phyloP scores from a whole-genome alignment of 2,797 vertebrate genomes.

The Miichthys miiuy region DNA sequence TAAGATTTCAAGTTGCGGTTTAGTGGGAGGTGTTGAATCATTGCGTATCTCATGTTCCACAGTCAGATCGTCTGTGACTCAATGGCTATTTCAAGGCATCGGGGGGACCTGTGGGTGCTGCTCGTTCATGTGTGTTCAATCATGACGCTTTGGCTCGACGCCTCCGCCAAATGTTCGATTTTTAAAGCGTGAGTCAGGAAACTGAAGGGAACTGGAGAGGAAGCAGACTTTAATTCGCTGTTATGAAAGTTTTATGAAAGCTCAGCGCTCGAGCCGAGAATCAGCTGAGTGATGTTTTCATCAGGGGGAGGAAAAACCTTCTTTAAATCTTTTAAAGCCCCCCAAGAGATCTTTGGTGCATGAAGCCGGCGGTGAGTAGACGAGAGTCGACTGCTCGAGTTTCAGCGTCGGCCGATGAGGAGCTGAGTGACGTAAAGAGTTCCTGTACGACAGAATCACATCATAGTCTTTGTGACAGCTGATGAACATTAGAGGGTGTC shows the following conservation, averaged over 20 bases:
- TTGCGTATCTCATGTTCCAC: not conserved
- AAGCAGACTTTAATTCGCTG: slow-evolving; percentile 15
- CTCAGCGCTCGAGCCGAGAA: slow-evolving; percentile 11
- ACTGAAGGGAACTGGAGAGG: slow-evolving; percentile 14
- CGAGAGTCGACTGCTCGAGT: slow-evolving; percentile 25
- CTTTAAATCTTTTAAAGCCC: slow-evolving; percentile 27
- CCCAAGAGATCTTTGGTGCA: slow-evolving; percentile 9
- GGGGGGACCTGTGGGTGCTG: not conserved
- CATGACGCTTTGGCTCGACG: not conserved
- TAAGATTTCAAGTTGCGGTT: no score
- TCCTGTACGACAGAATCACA: not conserved
- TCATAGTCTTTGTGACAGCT: slow-evolving; percentile 4
- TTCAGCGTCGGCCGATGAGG: not conserved
- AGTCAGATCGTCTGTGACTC: not conserved
- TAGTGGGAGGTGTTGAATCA: not conserved
- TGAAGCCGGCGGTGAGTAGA: slow-evolving; percentile 5
- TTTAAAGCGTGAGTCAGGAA: slow-evolving; percentile 29
- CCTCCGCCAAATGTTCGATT: not conserved
- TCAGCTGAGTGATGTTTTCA: slow-evolving; percentile 53
- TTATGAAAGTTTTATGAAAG: slow-evolving; percentile 49
- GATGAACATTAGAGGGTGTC: not conserved
- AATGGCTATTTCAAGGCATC: not conserved
- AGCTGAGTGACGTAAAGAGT: slow-evolving; percentile 28
- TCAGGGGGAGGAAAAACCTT: slow-evolving; percentile 8
- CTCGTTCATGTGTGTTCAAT: not conserved